Base-by-base conservation (phyloP, 2,888 invertebrate genomes). In the Eupelmus urozonus region DNA sequence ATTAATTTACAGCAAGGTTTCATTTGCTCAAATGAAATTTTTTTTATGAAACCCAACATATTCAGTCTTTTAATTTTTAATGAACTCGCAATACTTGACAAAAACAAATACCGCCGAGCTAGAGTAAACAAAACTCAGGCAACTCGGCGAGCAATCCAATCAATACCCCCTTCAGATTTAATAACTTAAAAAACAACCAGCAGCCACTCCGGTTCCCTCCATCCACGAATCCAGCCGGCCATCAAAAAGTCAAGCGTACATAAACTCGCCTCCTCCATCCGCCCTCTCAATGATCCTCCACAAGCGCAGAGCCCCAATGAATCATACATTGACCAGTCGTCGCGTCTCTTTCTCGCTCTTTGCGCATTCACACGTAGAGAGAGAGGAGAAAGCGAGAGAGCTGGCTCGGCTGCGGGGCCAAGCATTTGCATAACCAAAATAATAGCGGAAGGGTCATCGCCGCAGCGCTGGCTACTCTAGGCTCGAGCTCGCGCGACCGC, bases 351-450 rank as follows among this genome's bases (percentile, higher is more conserved):
- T 49, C 62, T 23, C 55, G 42, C 70, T 45, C 49, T 25, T 25
- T 70, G 42, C 16, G 23, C 62, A 7, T 13, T 18, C 29, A 2
- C 13, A 27, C 53, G 29, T 27, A 42, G 40, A 20, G 5, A 34
- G n/a, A n/a, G n/a, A n/a, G n/a, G n/a, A n/a, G n/a, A n/a, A n/a
- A 3, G 34, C 34, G 34, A 3, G 34, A 3, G 25, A 45, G 63
- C 45, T 72, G 55, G 79, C 45, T 76, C 71, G 79, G 72, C 67
- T 76, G 76, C 53, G 76, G 76, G 59, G 71, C 67, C 66, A 69
- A 65, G 57, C 75, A 80, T 80, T 80, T 78, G 75, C 80, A 80
- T 80, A 78, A 75, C 78, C 80, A 76, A 80, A 78, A 80, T 80
- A 80, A 80, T 78, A 78, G 78, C 75, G 63, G 75, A 76, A 78